Conservation (phyloP, 2,888 invertebrate species). For the Dascillus cervinus region DNA sequence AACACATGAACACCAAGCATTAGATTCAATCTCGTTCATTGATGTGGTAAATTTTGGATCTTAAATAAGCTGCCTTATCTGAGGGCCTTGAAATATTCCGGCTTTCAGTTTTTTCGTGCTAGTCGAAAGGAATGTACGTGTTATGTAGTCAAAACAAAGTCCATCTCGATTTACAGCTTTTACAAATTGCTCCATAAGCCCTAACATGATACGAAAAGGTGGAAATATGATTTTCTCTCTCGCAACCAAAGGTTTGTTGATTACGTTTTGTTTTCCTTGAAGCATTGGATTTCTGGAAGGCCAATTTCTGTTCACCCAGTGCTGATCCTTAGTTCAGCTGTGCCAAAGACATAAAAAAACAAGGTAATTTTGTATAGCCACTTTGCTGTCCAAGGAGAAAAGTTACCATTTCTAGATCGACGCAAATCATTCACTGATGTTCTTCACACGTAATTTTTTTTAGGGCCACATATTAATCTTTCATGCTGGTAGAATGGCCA, state of each 20-base stretch:
- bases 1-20: no score
- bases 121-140: slow-evolving; percentile 1
- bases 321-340: slow-evolving; percentile 10
- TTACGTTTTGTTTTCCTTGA: slow-evolving; percentile 11
- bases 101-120: no score
- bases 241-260: slow-evolving; percentile 10
- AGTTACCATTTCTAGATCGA: slow-evolving; percentile 12
- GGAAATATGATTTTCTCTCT: slow-evolving; percentile 13
- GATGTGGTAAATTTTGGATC: no score
- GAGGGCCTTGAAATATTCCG: slow-evolving; percentile 4
- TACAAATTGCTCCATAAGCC: slow-evolving; percentile 1
- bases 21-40: no score
- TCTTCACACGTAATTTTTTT: slow-evolving; percentile 6
- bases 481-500: slow-evolving; percentile 8
- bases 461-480: slow-evolving; percentile 8
- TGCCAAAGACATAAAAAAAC: slow-evolving; percentile 18
- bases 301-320: no score
- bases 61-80: slow-evolving; percentile 3
- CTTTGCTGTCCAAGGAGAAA: slow-evolving; percentile 11
- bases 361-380: no score
- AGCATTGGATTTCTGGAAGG: slow-evolving; percentile 5
- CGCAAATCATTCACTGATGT: slow-evolving; percentile 8
- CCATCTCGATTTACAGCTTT: slow-evolving; percentile 2
- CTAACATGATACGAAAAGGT: slow-evolving; percentile 1
- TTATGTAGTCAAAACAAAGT: slow-evolving; percentile 1